Conservation (phyloP, 2,888 invertebrate species). For the Drosophila ezoana region DNA sequence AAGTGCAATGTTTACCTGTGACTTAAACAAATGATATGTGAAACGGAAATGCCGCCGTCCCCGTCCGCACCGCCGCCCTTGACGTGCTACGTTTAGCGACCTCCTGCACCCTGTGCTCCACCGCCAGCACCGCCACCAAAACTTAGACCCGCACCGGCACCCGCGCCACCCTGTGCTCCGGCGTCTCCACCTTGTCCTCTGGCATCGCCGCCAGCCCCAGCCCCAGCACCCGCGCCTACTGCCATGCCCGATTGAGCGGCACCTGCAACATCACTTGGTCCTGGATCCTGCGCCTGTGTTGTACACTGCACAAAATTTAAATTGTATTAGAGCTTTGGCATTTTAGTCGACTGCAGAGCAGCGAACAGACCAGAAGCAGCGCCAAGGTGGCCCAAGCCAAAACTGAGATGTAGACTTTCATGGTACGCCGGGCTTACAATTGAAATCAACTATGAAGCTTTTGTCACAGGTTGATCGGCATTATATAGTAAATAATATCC, state of each 20-base stretch:
- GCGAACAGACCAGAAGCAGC: slow-evolving; percentile 40
- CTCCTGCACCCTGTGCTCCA: slow-evolving; percentile 24
- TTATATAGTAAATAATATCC: slow-evolving; percentile 34
- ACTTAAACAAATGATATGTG: slow-evolving; percentile 21
- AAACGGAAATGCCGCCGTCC: slow-evolving; percentile 28
- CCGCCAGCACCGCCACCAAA: slow-evolving; percentile 44
- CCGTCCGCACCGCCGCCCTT: slow-evolving; percentile 1
- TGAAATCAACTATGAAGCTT: not conserved
- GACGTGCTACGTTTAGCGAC: slow-evolving; percentile 28
- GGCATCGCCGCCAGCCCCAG: slow-evolving; percentile 24
- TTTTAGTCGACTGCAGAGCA: too few species aligned
- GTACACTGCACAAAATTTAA: slow-evolving; percentile 20
- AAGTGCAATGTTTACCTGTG: slow-evolving; percentile 26
- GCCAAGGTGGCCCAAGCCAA: slow-evolving; percentile 12
- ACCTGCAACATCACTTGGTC: slow-evolving; percentile 1
- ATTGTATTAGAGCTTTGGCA: not conserved
- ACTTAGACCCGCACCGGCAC: slow-evolving; percentile 29
- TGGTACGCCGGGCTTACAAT: slow-evolving; percentile 3
- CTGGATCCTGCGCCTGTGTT: slow-evolving; percentile 5
- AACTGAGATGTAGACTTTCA: slow-evolving; percentile 29
- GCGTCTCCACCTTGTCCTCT: slow-evolving; percentile 6
- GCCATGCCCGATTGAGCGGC: slow-evolving; percentile 49
- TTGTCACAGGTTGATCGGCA: not conserved
- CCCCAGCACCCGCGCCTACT: slow-evolving; percentile 36
- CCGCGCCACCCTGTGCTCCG: slow-evolving; percentile 34